Evolutionary conservation across 2,888 invertebrate species (phyloP).

Genomic region (Psylliodes chrysocephalus): DNA sequence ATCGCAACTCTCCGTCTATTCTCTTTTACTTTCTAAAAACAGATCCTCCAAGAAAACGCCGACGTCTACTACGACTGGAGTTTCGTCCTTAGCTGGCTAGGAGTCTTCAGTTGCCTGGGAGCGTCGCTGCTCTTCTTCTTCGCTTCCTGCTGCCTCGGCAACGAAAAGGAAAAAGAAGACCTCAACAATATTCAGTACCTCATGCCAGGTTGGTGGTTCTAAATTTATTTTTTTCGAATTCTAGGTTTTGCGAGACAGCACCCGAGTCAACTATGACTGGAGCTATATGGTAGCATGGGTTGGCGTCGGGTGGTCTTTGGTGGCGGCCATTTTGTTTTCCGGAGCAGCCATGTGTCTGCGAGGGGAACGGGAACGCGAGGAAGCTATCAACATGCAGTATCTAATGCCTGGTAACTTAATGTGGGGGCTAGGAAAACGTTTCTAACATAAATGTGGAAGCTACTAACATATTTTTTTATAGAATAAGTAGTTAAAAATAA

Average conservation of each 20-base stretch:
- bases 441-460: not conserved
- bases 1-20: conserved; percentile 10
- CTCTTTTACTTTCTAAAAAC: conserved; percentile 26
- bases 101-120: conserved; percentile 79
- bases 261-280: conserved; percentile 92
- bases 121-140: conserved; percentile 83
- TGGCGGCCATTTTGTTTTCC: conserved; percentile 92
- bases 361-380: conserved; percentile 92
- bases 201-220: conserved; percentile 77
- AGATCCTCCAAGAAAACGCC: conserved; percentile 80
- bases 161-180: conserved; percentile 79
- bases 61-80: conserved; percentile 86
- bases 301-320: conserved; percentile 90
- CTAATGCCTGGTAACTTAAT: conserved; percentile 88
- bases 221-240: conserved; percentile 41
- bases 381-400: conserved; percentile 97
- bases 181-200: conserved; percentile 87
- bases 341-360: conserved; percentile 94
- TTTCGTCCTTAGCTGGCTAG: conserved; percentile 85
- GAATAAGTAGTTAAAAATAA: too few relatives aligned
- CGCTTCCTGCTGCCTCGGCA: conserved; percentile 80
- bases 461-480: too few relatives aligned
- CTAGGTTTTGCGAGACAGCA: conserved; percentile 87
- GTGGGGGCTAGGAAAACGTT: conserved; percentile 14
- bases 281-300: conserved; percentile 98